phyloP scores from a whole-genome alignment of 2,888 invertebrate genomes.

The Taphrorychus bicolor region DNA sequence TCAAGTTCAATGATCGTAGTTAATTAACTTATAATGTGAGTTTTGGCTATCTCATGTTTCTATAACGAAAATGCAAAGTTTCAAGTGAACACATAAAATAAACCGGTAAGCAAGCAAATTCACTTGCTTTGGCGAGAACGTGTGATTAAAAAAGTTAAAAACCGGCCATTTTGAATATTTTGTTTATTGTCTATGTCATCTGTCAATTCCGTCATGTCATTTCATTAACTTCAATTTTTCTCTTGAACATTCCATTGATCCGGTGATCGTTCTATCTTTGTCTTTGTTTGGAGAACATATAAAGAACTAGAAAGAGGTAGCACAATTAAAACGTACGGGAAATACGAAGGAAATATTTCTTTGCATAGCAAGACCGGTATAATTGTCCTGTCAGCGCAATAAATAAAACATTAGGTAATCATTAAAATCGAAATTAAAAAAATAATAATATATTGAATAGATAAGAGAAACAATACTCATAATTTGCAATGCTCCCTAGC shows the following conservation, averaged over 20 bases:
- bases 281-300: no score
- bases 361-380: no score
- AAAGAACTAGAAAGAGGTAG: no score
- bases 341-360: no score
- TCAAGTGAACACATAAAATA: background rate
- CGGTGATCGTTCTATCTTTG: no score
- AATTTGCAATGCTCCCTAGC: no score
- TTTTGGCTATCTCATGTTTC: background rate
- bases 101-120: background rate
- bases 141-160: background rate
- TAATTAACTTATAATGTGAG: background rate
- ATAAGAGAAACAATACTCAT: no score
- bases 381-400: no score
- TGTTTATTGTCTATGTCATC: background rate
- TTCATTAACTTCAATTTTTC: background rate
- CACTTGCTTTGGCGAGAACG: background rate
- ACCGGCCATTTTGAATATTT: slow-evolving; percentile 21
- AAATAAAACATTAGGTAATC: no score
- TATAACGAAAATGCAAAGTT: background rate
- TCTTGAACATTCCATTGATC: background rate
- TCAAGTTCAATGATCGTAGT: background rate
- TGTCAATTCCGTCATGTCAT: background rate
- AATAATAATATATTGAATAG: no score
- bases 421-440: no score
- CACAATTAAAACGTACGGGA: no score